Percentiles rank a stretch among this genome's conserved stretches.
These are phyloP conservation scores for Luffia ferchaultella DNA, from an alignment of 2,888 invertebrate genomes.

Conservation along the genomic window DNA sequence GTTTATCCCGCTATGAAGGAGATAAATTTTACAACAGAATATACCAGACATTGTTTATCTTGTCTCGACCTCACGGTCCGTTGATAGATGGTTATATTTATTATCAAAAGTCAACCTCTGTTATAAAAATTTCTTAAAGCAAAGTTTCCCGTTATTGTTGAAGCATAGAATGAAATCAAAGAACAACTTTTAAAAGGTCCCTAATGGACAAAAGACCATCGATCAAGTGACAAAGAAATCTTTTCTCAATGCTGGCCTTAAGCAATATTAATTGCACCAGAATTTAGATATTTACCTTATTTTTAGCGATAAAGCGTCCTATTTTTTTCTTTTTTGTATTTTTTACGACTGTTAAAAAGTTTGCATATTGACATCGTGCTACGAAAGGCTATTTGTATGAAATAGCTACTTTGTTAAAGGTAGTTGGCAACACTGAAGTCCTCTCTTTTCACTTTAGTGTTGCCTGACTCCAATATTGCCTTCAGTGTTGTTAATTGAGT, in stretches of 20 bases:
- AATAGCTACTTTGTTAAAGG: too few species aligned
- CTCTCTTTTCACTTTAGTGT: too few species aligned
- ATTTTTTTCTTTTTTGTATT: too few species aligned
- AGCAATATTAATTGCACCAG: not conserved
- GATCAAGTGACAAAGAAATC: slow-evolving; percentile 60
- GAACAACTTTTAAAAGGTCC: slow-evolving; percentile 56
- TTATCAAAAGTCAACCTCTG: slow-evolving; percentile 5
- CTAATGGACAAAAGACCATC: slow-evolving; percentile 60
- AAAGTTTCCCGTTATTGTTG: slow-evolving; percentile 26
- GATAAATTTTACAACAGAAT: not conserved
- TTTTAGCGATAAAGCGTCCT: too few species aligned
- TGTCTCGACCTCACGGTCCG: not conserved
- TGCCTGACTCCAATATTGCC: too few species aligned
- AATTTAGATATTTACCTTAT: not conserved
- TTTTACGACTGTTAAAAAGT: too few species aligned
- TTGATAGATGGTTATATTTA: not conserved
- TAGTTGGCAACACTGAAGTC: too few species aligned
- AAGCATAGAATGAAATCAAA: slow-evolving; percentile 53
- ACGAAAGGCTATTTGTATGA: too few species aligned
- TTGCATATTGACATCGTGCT: too few species aligned
- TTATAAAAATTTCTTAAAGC: slow-evolving; percentile 3
- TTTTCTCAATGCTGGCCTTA: slow-evolving; percentile 23
- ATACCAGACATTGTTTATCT: not conserved
- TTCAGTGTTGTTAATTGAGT: too few species aligned
- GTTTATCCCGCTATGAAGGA: not conserved